phyloP scores from a whole-genome alignment of 2,797 vertebrate genomes.

The Acestrorhynchus altus region DNA sequence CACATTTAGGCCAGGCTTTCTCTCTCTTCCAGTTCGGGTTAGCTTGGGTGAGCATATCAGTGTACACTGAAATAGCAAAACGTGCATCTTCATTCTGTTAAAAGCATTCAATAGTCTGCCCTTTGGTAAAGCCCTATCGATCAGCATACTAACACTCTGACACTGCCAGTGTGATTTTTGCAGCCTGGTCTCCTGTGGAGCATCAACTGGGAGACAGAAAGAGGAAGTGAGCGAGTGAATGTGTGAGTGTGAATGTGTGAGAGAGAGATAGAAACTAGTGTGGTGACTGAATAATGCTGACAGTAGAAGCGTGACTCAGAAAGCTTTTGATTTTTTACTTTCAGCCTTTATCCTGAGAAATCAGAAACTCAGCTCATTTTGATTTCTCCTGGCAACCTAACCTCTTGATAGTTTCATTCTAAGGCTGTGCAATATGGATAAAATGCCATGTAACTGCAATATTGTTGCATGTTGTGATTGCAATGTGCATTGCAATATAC shows the following conservation, averaged over 20 bases:
- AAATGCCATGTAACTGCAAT: background rate
- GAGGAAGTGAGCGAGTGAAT: constrained; percentile 4
- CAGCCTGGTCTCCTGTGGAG: constrained; percentile 12
- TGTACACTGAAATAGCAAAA: background rate
- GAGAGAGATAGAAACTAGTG: background rate
- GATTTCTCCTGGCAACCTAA: background rate
- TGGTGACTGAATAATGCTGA: constrained; percentile 21
- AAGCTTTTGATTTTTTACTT: constrained; percentile 12
- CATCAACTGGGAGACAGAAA: background rate
- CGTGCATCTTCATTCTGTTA: constrained; percentile 20
- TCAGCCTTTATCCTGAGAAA: constrained; percentile 17
- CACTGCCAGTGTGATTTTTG: constrained; percentile 32
- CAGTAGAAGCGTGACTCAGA: constrained; percentile 16
- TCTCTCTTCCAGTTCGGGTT: background rate
- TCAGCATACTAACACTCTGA: constrained; percentile 41
- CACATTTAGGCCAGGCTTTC: constrained; percentile 24
- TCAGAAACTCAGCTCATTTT: background rate
- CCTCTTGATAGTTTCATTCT: background rate
- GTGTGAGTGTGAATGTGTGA: constrained; percentile 13
- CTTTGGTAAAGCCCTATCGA: constrained; percentile 8
- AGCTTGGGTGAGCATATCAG: constrained; percentile 17
- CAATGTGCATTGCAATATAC: background rate
- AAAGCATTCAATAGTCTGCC: constrained; percentile 10
- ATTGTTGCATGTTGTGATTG: background rate
- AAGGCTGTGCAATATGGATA: background rate